Evolutionary conservation across 1,140 invertebrate genomes (phyloP).

Genomic region (honey bee (Apis mellifera)): Amel_HAv3.1 CM009932.2:4779501-4780000

Average conservation of each 20-base stretch:
- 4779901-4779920: conserved; percentile 24
- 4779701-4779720: no score
- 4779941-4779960: conserved; percentile 9
- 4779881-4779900: conserved; percentile 13
- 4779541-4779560: not conserved
- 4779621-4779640: not conserved
- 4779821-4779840: not conserved
- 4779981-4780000: not conserved
- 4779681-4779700: no score
- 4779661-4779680: no score
- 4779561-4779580: not conserved
- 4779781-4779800: not conserved
- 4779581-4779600: not conserved
- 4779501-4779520: not conserved
- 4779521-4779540: not conserved
- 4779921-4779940: conserved; percentile 16
- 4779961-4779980: not conserved
- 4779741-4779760: not conserved
- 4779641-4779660: no score
- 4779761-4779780: not conserved
- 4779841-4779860: conserved; percentile 6
- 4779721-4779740: not conserved
- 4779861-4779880: conserved; percentile 25
- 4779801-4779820: not conserved
- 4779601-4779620: not conserved